Conservation (phyloP, 2,888 invertebrate species). For the Agrilus mali region DNA sequence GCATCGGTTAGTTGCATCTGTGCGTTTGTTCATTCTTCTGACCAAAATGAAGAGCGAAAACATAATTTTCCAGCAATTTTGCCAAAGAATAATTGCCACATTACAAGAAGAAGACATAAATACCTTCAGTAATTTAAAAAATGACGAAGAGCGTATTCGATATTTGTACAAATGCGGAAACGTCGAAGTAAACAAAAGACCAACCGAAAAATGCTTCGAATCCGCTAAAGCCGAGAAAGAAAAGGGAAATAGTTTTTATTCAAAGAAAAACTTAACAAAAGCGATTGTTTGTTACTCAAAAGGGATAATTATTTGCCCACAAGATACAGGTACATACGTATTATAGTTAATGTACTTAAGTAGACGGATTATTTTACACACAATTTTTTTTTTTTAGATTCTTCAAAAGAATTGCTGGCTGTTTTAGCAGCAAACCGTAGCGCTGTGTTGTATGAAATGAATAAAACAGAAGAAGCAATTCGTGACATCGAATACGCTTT, state of each 20-base stretch:
- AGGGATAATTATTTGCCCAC: constrained; percentile 54
- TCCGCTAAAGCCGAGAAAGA: constrained; percentile 53
- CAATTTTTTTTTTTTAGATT: constrained; percentile 31
- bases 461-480: constrained; percentile 52
- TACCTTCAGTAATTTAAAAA: constrained; percentile 48
- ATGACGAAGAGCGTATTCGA: constrained; percentile 51
- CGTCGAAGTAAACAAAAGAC: constrained; percentile 25
- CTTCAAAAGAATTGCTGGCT: constrained; percentile 40
- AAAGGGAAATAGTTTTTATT: constrained; percentile 60
- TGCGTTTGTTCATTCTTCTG: no score
- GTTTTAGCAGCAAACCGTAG: constrained; percentile 70
- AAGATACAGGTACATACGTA: constrained; percentile 33
- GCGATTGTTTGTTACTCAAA: constrained; percentile 59
- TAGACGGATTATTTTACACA: constrained; percentile 6
- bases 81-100: constrained; percentile 37
- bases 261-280: constrained; percentile 52
- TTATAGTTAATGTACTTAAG: neutral
- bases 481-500: constrained; percentile 59
- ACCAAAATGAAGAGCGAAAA: constrained; percentile 2
- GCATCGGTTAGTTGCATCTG: no score
- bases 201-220: constrained; percentile 41
- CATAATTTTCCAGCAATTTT: constrained; percentile 48
- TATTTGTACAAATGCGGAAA: constrained; percentile 40
- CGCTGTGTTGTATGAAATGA: constrained; percentile 62
- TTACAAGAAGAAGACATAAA: constrained; percentile 43